Evolutionary conservation across 2,888 invertebrate genomes (phyloP), one percentile per base, ranked within the genome.

Genomic region (Dyspetes luteomarginatus): DNA sequence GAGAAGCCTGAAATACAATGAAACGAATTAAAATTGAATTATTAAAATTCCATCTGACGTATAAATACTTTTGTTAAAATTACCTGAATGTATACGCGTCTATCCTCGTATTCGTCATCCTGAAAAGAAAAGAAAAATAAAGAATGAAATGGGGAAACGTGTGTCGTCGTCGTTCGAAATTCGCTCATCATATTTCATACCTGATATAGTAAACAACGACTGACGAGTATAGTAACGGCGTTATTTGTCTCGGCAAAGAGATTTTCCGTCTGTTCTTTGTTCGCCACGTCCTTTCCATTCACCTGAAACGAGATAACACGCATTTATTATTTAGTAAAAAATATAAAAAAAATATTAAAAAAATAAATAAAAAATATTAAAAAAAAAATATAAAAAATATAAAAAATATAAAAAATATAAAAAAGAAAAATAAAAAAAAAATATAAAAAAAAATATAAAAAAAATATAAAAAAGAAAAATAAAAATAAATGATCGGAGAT

Each of bases 201-300:
- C 90, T 93, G 93, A 86, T 93, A 94, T 79, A 94, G 91, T n/a
- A n/a, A n/a, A 84, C 94, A 94, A 78, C 95, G 93, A 87, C 94
- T 94, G 84, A 95, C 94, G 62, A 95, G 91, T 58, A 95, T 92
- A 9, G 94, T 94, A 19, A 95, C 94, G 15, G 93, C 93, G 85
- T 92, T 93, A 82, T 92, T 93, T 84, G 94, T 94, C 86, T 94
- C 93, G n/a, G 93, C 93, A 84, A 95, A 94, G 28, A 94, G 91
- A n/a, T 92, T 92, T 90, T 94, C 94, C 0, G 94, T 94, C 87
- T 95, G 94, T 81, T 94, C 93, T 86, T 93, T 93, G 85, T 93
- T 94, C 72, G 93, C 93, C 22, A 95, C 93, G 86, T 94, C 94
- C 83, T 93, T 93, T 5, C 94, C 95, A 85, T 95, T 94, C 36